Evolutionary conservation across 2,888 invertebrate species (phyloP), one percentile per base, ranked within the genome.

Genomic region (Oscheius sp.): DNA sequence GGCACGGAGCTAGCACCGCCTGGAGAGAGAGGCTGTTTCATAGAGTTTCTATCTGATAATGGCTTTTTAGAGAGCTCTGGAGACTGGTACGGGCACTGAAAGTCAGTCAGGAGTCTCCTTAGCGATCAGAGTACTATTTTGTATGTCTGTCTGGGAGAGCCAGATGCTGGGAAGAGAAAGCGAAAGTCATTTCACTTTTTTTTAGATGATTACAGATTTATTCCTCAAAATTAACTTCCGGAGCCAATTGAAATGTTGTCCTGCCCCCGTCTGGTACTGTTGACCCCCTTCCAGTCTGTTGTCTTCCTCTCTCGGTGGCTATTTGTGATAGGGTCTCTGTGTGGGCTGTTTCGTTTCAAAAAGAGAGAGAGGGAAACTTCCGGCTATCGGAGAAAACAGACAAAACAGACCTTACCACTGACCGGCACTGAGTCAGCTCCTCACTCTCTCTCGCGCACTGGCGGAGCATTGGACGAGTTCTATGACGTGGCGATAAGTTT

Each of bases 1-100:
- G 61, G 61, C 42, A 61, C 61, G 45, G 42, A 20, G 45, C 61
- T 29, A 27, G 61, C 45, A 61, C 61, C 61, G 42, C 61, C 61
- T 61, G 45, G 42, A 61, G 25, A 34, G 34, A 34, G 29, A 10
- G 27, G n/a, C 45, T 61, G 61, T 45, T 45, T 45, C 45, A 45
- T n/a, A n/a, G 15, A 55, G n/a, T n/a, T n/a, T n/a, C n/a, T n/a
- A n/a, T n/a, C 55, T 55, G 55, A 55, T 55, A 55, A 55, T 33
- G 34, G 6, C 20, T 29, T 55, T 55, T 55, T 55, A 29, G 33
- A 48, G 20, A n/a, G 23, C 23, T n/a, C n/a, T 25, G 25, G 48
- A 48, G 48, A 48, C 48, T 25, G 48, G 48, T 48, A 48, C 48
- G 48, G 25, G n/a, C 42, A 42, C 42, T n/a, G n/a, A n/a, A n/a